phyloP scores from a whole-genome alignment of 2,113 vertebrate species.

The Lagopus muta region DNA sequence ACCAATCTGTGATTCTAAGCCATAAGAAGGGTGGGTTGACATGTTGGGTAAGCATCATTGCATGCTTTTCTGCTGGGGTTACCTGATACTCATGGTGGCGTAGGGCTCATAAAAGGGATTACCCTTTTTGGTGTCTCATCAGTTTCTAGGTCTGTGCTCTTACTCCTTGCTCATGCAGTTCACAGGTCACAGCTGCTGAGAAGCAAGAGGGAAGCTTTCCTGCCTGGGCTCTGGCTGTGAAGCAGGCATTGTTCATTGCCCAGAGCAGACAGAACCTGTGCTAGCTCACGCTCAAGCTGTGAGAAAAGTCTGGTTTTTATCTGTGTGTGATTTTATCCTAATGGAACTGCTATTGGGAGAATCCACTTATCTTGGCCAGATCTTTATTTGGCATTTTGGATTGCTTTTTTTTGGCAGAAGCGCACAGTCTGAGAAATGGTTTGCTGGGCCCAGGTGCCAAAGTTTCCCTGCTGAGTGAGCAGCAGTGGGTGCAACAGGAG shows the following conservation, averaged over 20 bases:
- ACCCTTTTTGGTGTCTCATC: background rate
- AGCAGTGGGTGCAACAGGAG: background rate
- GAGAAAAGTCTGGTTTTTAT: background rate
- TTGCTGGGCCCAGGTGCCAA: background rate
- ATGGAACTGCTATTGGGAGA: background rate
- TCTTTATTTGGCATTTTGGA: background rate
- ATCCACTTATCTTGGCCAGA: background rate
- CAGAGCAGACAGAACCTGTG: background rate
- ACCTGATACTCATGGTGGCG: background rate
- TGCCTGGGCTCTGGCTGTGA: background rate
- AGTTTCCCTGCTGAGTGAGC: background rate
- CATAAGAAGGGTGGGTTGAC: fast-evolving
- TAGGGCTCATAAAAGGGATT: background rate
- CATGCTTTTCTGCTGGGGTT: background rate
- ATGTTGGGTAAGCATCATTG: background rate
- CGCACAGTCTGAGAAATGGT: background rate
- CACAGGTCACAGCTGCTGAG: background rate
- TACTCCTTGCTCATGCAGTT: background rate
- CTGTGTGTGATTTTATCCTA: background rate
- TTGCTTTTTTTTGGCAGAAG: background rate
- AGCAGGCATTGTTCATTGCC: background rate
- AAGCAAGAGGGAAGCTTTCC: background rate
- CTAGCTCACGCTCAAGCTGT: background rate
- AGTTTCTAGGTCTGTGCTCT: background rate
- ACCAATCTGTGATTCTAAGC: background rate